These are phyloP conservation scores for Drosophila novamexicana DNA, from an alignment of 1,140 invertebrate species.

Conservation along the genomic window DNA sequence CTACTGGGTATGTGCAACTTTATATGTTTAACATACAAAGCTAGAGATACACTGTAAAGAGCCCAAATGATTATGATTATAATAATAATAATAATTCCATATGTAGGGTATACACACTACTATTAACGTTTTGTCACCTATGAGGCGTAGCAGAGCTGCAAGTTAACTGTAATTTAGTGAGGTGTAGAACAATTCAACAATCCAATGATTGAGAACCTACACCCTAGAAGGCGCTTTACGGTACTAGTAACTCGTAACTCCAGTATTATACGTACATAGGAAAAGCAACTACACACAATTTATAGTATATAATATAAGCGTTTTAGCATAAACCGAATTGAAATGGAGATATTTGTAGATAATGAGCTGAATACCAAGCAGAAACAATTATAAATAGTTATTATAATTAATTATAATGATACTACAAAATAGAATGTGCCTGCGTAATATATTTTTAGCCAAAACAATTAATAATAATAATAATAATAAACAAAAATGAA, in stretches of 20 bases:
- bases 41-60: slow-evolving; percentile 52
- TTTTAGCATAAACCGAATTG: slow-evolving; percentile 12
- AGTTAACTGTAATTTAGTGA: slow-evolving; percentile 53
- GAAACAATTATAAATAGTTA: slow-evolving; percentile 65
- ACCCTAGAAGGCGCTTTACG: slow-evolving; percentile 40
- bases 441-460: slow-evolving; percentile 84
- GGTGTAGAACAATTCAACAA: slow-evolving; percentile 11
- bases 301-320: slow-evolving; percentile 43
- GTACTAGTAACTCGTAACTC: slow-evolving; percentile 39
- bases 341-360: slow-evolving; percentile 69
- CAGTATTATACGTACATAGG: slow-evolving; percentile 70
- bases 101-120: slow-evolving; percentile 15
- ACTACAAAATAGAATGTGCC: slow-evolving; percentile 84
- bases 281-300: slow-evolving; percentile 53
- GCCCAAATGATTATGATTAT: slow-evolving; percentile 28
- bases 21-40: slow-evolving; percentile 41
- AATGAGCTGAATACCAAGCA: slow-evolving; percentile 69
- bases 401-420: slow-evolving; percentile 82
- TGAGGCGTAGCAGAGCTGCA: slow-evolving; percentile 58
- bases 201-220: slow-evolving; percentile 4
- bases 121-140: slow-evolving; percentile 34
- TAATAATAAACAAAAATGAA: slow-evolving; percentile 22
- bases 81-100: slow-evolving; percentile 16
- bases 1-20: slow-evolving; percentile 46
- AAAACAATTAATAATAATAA: slow-evolving; percentile 51